Base-by-base conservation (phyloP, 2,113 vertebrate genomes). In the Upupa epops region DNA sequence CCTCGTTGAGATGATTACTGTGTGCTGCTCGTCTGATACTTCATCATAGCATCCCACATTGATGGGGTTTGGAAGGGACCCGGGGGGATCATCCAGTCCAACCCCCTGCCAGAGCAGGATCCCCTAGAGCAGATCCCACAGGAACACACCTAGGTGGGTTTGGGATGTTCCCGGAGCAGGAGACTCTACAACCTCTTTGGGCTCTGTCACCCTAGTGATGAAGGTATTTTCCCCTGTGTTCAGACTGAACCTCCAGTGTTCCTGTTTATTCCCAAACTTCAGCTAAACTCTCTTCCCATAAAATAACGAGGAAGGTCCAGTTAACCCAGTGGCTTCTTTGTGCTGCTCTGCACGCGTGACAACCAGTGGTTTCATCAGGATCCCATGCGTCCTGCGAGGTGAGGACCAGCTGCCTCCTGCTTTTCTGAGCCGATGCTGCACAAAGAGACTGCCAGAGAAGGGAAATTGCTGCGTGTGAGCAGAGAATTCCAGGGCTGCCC, bases 391-490 rank as follows among this genome's bases (percentile, higher is more conserved):
- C 26, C 3, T 26, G 4, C 45, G 54, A n/a, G 20, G n/a, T 83
- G 52, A 73, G 59, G 36, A 63, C n/a, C 32, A 48, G 26, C 17
- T 37, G 37, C 13, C 12, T 10, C 1, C 4, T 69, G 32, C 37
- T 26, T 42, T 46, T 40, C 11, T 22, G 8, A 63, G 32, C 66
- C 1, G 5, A 9, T 46, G 22, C 8, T 76, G 29, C 26, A 8
- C 8, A 32, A 42, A 5, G 26, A 66, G 36, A n/a, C 28, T 71
- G 25, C 9, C 5, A 8, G 3, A 18, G 52, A 8, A 45, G 71
- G 28, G 11, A 60, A 36, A 24, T 19, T 14, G 3, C 0, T 3
- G 6, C 3, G 0, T 2, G 0, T 25, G 51, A 37, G 8, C 0
- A 11, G 31, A 82, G 45, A 24, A 48, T 86, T 66, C 29, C 18